Conservation (phyloP, 2,113 vertebrate species). For the Pogonocichla stellata region DNA sequence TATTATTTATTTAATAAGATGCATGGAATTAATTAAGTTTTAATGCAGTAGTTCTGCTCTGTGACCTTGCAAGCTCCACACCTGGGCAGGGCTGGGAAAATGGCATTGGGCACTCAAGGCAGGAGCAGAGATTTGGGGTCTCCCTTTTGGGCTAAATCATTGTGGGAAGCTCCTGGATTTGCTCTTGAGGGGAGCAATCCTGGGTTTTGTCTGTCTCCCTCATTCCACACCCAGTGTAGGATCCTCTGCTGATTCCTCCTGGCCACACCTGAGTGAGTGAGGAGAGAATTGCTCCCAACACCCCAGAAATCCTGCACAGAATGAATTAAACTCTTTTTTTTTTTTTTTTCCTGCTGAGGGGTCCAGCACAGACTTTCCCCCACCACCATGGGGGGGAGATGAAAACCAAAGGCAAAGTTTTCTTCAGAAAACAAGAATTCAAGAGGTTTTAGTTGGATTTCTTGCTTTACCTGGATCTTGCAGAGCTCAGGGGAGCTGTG, state of each 20-base stretch:
- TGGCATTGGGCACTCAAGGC: neutral
- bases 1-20: slow-evolving; percentile 4
- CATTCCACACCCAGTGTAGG: neutral
- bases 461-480: neutral
- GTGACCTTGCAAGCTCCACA: neutral
- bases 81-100: neutral
- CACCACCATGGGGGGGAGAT: neutral
- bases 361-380: neutral
- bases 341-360: neutral
- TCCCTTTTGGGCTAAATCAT: neutral
- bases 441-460: neutral
- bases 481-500: neutral
- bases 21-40: neutral
- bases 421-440: neutral
- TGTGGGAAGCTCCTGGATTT: neutral
- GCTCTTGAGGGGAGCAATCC: neutral
- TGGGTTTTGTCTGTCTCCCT: neutral
- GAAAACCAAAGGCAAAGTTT: neutral
- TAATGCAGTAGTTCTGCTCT: neutral
- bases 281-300: neutral
- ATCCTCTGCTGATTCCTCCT: neutral
- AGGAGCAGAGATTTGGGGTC: neutral
- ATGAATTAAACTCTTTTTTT: accelerated
- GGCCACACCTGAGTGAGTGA: accelerated
- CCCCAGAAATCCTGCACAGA: neutral